phyloP scores from a whole-genome alignment of 2,888 invertebrate species.

The Lasioglossum pauxillum region DNA sequence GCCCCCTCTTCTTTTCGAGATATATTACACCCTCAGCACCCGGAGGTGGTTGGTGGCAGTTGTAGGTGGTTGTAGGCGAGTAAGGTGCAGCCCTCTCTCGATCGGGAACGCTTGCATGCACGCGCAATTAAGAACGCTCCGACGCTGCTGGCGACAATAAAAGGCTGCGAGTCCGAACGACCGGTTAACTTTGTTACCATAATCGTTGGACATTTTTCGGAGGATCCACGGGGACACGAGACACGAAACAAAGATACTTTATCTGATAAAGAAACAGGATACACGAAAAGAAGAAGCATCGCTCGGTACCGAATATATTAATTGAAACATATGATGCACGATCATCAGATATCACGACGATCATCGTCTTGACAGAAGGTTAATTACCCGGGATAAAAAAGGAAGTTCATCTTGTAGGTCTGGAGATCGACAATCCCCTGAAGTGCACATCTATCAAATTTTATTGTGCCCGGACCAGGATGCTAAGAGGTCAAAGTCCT shows the following conservation, averaged over 20 bases:
- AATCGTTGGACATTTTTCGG: not conserved
- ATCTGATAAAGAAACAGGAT: no score
- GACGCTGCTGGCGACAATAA: slow-evolving; percentile 50
- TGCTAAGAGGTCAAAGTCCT: not conserved
- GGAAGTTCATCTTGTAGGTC: not conserved
- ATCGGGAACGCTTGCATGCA: slow-evolving; percentile 76
- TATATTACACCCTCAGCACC: slow-evolving; percentile 79
- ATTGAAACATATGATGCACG: not conserved
- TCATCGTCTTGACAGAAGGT: no score
- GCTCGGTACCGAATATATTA: not conserved
- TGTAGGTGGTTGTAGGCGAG: slow-evolving; percentile 58
- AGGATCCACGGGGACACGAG: not conserved
- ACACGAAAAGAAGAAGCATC: no score
- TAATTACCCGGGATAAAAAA: not conserved
- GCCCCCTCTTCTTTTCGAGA: slow-evolving; percentile 73
- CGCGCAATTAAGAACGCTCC: slow-evolving; percentile 79
- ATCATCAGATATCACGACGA: not conserved
- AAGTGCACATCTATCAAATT: not conserved
- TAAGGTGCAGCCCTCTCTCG: slow-evolving; percentile 67
- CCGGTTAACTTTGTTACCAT: not conserved
- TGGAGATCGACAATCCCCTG: not conserved
- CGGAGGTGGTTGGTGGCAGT: slow-evolving; percentile 68
- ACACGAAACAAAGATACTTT: no score
- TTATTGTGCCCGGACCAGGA: not conserved
- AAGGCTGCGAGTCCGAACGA: slow-evolving; percentile 18